Evolutionary conservation across 2,113 vertebrate species (phyloP), one percentile per base, ranked within the genome.

Genomic region (Chitala chitala): DNA sequence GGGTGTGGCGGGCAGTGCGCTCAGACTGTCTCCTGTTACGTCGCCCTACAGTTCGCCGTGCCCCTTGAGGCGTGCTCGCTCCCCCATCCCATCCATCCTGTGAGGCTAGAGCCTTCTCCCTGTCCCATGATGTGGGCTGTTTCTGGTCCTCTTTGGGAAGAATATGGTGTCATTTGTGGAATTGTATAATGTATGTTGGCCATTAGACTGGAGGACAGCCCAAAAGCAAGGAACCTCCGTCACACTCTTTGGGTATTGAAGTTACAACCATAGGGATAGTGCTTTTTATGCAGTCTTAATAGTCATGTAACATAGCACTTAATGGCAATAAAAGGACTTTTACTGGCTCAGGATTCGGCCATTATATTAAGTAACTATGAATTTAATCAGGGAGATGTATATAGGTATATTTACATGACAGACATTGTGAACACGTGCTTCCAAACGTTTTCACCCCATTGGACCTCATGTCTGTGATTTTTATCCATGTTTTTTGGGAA

Each of bases 21-120:
- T 96, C 89, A 91, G 92, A 86, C 92, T 97, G 84, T 96, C 95
- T 92, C 95, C 94, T 81, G 93, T 94, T 83, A 94, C 91, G 86
- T 97, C 96, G 83, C 94, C 94, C 79, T 97, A 94, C 88, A 93
- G 87, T 91, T 98, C 94, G 73, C 94, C 95, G 88, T 96, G 93
- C 91, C 93, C 93, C 72, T 91, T 96, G 85, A 92, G 93, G 84
- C 93, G 94, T 74, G 93, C 93, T 82, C 92, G 93, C 79, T 96
- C 95, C 83, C 96, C 94, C 80, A 95, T 97, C 71, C 95, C 94
- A 87, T 96, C 96, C 87, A 94, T 96, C 88, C 90, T 95, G 87
- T 95, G 93, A 95, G 81, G 85, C 82, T 85, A 48, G 63, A 66
- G 38, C 69, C 56, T 68, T 70, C 50, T 64, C 48, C 24, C 22